Evolutionary conservation across 2,888 invertebrate species (phyloP).

Genomic region (Athetis lepigone): DNA sequence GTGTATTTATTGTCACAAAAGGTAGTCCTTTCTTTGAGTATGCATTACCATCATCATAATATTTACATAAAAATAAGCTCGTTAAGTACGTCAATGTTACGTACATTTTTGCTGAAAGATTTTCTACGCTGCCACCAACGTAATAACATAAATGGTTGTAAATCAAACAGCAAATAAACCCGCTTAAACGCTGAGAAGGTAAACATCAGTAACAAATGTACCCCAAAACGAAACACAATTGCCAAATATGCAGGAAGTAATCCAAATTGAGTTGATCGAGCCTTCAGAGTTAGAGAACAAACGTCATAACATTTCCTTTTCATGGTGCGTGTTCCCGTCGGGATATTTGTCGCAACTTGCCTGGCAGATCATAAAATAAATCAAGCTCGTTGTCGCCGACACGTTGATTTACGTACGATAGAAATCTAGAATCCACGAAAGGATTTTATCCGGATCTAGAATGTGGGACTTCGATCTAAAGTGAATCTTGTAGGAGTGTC

Average conservation of each 20-base stretch:
- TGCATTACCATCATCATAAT: neutral
- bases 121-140: neutral
- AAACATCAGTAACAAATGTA: slow-evolving; percentile 14
- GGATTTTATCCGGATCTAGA: slow-evolving; percentile 13
- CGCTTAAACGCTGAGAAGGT: neutral
- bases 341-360: slow-evolving; percentile 50
- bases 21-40: slow-evolving; percentile 4
- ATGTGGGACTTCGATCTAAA: slow-evolving; percentile 16
- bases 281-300: slow-evolving; percentile 26
- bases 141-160: neutral
- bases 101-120: neutral
- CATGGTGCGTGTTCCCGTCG: slow-evolving; percentile 32
- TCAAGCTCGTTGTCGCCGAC: slow-evolving; percentile 56
- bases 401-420: slow-evolving; percentile 41
- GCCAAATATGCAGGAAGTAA: slow-evolving; percentile 43
- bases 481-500: slow-evolving; percentile 6
- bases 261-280: slow-evolving; percentile 18
- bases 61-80: neutral
- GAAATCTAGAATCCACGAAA: slow-evolving; percentile 27
- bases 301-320: slow-evolving; percentile 47
- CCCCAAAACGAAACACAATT: slow-evolving; percentile 7
- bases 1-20: slow-evolving; percentile 12
- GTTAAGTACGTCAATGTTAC: neutral
- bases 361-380: slow-evolving; percentile 54
- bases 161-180: neutral